Evolutionary conservation across 2,888 invertebrate genomes (phyloP), one percentile per base, ranked within the genome.

Genomic region (Stomorhina lunata): DNA sequence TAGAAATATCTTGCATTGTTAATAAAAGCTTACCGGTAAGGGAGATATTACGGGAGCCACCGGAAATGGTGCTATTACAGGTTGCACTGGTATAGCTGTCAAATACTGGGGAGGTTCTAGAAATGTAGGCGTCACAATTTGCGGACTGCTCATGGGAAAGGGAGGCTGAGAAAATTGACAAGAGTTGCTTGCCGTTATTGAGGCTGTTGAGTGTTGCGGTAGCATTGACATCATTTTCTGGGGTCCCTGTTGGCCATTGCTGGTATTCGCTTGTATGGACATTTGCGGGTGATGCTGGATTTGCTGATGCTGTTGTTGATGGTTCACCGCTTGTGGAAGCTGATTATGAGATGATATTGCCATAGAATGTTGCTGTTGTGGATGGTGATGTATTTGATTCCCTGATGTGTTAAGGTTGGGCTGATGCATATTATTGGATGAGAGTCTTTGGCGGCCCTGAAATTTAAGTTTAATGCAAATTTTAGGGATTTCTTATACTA

Each of bases 51-150:
- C 90, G 3, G 92, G 89, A 25, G 93, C 90, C 32, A 92, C 88
- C 1, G 92, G 87, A 86, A 93, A 93, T 17, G 91, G 90, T 0
- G 92, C 90, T 57, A 93, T 92, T 9, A 93, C 91, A 1, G 93
- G 92, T 84, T 93, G 94, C 81, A 94, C 91, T 29, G 93, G 93
- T 82, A 93, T 93, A 15, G 93, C 92, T 2, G 93, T 90, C 40
- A 93, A 89, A 85, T 93, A 94, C 85, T 93, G 93, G 0, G 92
- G 89, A 0, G 91, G 90, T 84, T 93, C 92, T 65, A 92, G 84
- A 77, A 92, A 92, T 4, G 90, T 88, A 32, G 90, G 87, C 0
- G 82, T 84, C 59, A 90, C 85, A 15, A 90, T 80, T 80, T 90
- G 90, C 1, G 88, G 80, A 53, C 84, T 89, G 5, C 85, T 92